Base-by-base conservation (phyloP, 2,797 vertebrate species). In the Sylvilagus floridanus region DNA sequence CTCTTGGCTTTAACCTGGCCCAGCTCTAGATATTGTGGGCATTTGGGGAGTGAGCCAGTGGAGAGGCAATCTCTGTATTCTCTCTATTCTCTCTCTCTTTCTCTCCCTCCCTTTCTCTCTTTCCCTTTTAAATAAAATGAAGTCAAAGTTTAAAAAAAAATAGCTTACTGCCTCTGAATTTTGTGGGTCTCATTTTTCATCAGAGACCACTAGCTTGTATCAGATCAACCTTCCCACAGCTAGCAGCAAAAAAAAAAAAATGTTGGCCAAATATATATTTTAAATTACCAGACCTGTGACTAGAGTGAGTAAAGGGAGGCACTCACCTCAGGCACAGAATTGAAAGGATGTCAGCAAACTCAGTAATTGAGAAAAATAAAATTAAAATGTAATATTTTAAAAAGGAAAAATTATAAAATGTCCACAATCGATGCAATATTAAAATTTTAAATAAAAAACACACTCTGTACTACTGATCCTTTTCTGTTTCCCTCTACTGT, bases 401-500 rank as follows among this genome's bases (percentile, higher is more conserved):
- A 86, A 92, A 92, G 60, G 62, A 5, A 84, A 62, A 72, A 84
- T 13, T 84, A 21, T 6, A 62, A 90, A 72, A 17, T 83, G 14
- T 62, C 87, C 19, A 26, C 2, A 0, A 63, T 63, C 9, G 91
- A 77, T n/a, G 30, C 54, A 90, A 69, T 57, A 72, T 47, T 37
- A 78, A 88, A 82, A 9, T 30, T 47, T 75, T 93, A 65, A 62
- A 66, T 66, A 96, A 77, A 78, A 91, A 85, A 78, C 68, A 50
- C 28, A 47, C 73, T 84, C 68, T 32, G 4, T 66, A n/a, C 83
- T 54, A 52, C 6, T 84, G 8, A 66, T 77, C 83, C 60, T 68
- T 68, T 30, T 7, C 10, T 63, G 16, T 69, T 72, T 72, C 24
- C 17, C 30, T 75, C 30, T 87, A 37, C 14, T 85, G 42, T 19